phyloP scores from a whole-genome alignment of 2,113 vertebrate species.

The Caloenas nicobarica region DNA sequence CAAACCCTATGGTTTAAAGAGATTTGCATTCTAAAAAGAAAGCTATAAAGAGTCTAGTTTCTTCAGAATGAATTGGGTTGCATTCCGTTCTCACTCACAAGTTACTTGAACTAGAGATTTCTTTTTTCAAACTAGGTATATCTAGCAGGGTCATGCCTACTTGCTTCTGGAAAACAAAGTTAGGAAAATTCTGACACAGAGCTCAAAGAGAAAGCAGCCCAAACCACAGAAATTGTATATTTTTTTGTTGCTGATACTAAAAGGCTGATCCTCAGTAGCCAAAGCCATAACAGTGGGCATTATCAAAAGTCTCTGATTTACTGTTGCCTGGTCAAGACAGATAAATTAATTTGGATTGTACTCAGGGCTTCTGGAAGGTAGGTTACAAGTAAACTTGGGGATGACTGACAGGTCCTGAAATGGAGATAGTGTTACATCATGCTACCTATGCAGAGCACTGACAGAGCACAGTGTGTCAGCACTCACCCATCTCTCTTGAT shows the following conservation, averaged over 20 bases:
- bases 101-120: not conserved
- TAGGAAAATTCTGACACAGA: not conserved
- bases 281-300: not conserved
- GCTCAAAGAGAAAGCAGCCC: not conserved
- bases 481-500: not conserved
- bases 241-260: not conserved
- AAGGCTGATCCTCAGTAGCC: not conserved
- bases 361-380: not conserved
- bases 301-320: not conserved
- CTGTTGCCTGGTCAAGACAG: not conserved
- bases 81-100: not conserved
- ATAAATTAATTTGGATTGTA: not conserved
- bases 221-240: not conserved
- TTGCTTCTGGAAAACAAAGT: not conserved
- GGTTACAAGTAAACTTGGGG: not conserved
- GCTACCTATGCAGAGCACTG: not conserved
- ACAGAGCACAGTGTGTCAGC: not conserved
- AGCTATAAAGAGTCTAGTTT: not conserved
- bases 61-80: not conserved
- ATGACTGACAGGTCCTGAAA: not conserved
- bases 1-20: not conserved
- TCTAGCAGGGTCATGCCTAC: not conserved
- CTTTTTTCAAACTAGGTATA: not conserved
- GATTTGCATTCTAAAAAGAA: not conserved
- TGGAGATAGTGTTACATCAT: not conserved